Evolutionary conservation across 2,888 invertebrate genomes (phyloP), one percentile per base, ranked within the genome.

Genomic region (Pseudococcus longispinus): DNA sequence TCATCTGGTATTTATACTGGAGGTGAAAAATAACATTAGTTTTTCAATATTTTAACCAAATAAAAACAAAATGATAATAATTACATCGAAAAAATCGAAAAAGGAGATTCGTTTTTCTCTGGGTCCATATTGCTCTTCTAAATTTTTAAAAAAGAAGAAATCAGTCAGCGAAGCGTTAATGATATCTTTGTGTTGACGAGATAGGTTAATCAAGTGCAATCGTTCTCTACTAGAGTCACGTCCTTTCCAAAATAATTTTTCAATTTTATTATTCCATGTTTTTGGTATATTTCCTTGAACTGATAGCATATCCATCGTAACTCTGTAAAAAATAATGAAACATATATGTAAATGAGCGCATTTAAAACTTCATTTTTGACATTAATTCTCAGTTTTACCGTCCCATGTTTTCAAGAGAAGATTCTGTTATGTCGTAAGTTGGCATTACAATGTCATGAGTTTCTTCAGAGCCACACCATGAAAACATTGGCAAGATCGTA

Each of bases 1-100:
- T 97, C 44, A 99, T 91, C 91, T 97, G 97, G 91, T 98, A 99
- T 92, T 98, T 98, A 90, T 96, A 97, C 98, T 98, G 92, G 90
- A 93, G 46, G 11, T 8, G 15, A 80, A 44, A 29, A 20, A 4
- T 86, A 86, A 23, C 60, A 60, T 60, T 84, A 26, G 8, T 32
- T 60, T 65, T 85, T 37, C n/a, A 11, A 26, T 29, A 9, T 4
- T 23, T 46, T 0, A 1, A 29, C 20, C 6, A 20, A 26, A 32
- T 26, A 26, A 18, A 0, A 37, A 9, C 37, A 37, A 37, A 9
- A 18, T 26, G 13, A 11, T 42, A 5, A 26, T 23, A 87, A 88
- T 92, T 92, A 98, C 98, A 93, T 97, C 94, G 91, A 98, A 98
- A 91, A 98, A 99, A 89, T 96, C 95, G 90, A 96, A 96, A 90